Evolutionary conservation across 2,797 vertebrate species (phyloP), one percentile per base, ranked within the genome.

Genomic region (Tenualosa thibaudeaui): DNA sequence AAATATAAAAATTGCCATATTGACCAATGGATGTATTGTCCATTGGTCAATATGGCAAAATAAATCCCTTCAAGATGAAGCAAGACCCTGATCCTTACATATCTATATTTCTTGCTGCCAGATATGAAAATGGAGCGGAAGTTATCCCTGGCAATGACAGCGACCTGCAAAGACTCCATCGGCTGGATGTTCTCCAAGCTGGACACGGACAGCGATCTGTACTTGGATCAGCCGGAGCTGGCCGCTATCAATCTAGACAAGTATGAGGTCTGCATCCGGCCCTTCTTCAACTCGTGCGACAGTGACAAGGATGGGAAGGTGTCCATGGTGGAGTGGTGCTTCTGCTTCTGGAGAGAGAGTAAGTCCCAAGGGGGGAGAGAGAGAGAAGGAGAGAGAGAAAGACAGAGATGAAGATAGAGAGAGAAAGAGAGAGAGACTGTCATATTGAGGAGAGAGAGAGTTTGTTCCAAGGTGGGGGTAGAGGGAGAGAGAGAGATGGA

Each of bases 281-380:
- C 98, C 89, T 99, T 99, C 96, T 99, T 99, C 95, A 99, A 99
- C 94, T 99, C 98, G 90, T 99, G 98, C 0, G 98, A 99, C 92
- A 97, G 97, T 86, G 98, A 98, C 93, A 95, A 92, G 87, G 98
- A 99, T 0, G 96, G 98, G 15, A 97, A 95, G 0, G 97, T 99
- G 81, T 98, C 98, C 75, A 97, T 97, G 0, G 97, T 97, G 0
- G 98, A 99, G 92, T 99, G 98, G 98, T 99, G 98, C 91, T 96
- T 99, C 93, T 99, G 98, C 93, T 99, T 99, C 95, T 99, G 98
- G 98, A 97, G 98, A 93, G 97, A 99, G 94, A 99, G 98, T 99
- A 93, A 95, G 98, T 97, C 65, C 37, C 65, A 19, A 58, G 97
- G 97, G 89, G 97, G 98, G 94, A 98, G 98, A 98, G 93, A 96